phyloP scores from a whole-genome alignment of 2,113 vertebrate genomes.

The Callionymus lyra region DNA sequence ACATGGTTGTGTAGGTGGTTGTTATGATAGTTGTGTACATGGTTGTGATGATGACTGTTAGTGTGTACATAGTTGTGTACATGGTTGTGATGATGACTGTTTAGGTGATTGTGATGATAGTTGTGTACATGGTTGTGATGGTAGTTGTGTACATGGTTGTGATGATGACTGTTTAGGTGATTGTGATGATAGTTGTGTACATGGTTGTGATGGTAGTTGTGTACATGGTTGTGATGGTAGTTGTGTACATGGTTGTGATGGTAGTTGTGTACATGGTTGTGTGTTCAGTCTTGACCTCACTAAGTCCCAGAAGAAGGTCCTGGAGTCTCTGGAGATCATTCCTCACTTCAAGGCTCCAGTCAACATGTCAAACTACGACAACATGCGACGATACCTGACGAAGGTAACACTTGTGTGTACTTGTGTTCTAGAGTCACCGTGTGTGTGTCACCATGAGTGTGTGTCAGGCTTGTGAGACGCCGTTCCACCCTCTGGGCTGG shows the following conservation, averaged over 20 bases:
- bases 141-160: no score
- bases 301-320: constrained; percentile 80
- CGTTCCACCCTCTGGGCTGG: constrained; percentile 86
- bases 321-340: constrained; percentile 92
- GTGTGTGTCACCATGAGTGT: not conserved
- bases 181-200: no score
- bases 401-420: constrained; percentile 68
- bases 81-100: no score
- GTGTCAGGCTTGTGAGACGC: constrained; percentile 84
- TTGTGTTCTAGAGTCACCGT: not conserved
- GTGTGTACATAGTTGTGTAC: no score
- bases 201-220: no score
- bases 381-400: constrained; percentile 83
- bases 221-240: not conserved
- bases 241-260: constrained; percentile 1
- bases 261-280: constrained; percentile 14
- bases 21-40: no score
- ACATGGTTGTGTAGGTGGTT: constrained; percentile 26
- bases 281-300: constrained; percentile 64
- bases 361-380: constrained; percentile 80
- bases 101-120: no score
- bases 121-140: no score
- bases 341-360: constrained; percentile 79
- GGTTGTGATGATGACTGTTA: no score
- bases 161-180: no score